Percentiles rank a stretch among this genome's conserved stretches.
Evolutionary conservation across 2,113 vertebrate species (phyloP).

Genomic region (Peucedramus taeniatus): DNA sequence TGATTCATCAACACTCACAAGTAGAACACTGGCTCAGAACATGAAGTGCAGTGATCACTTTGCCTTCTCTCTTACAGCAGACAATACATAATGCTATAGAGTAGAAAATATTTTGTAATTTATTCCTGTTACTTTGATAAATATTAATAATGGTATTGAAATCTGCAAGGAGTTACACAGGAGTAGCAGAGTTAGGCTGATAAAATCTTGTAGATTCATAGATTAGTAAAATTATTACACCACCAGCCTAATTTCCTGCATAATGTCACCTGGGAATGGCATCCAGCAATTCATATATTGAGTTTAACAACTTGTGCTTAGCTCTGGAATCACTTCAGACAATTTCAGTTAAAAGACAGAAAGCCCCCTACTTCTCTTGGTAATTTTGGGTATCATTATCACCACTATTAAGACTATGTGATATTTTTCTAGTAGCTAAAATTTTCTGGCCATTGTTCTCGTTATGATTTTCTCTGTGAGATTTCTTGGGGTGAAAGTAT

Average conservation of each 20-base stretch:
- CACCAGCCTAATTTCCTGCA: not conserved
- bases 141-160: not conserved
- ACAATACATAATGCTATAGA: not conserved
- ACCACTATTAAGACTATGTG: not conserved
- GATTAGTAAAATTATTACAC: not conserved
- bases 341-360: not conserved
- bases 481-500: not conserved
- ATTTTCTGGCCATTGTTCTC: not conserved
- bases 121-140: not conserved
- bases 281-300: not conserved
- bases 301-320: not conserved
- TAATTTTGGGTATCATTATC: not conserved
- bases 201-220: not conserved
- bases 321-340: not conserved
- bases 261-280: not conserved
- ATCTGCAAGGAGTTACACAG: not conserved
- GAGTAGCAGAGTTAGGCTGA: not conserved
- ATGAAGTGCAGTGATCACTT: not conserved
- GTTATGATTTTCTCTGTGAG: not conserved
- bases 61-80: not conserved
- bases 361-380: not conserved
- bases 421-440: not conserved
- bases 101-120: not conserved
- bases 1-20: not conserved
- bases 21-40: constrained; percentile 42